Evolutionary conservation across 2,113 vertebrate genomes (phyloP).

Genomic region (Xiphorhynchus elegans): DNA sequence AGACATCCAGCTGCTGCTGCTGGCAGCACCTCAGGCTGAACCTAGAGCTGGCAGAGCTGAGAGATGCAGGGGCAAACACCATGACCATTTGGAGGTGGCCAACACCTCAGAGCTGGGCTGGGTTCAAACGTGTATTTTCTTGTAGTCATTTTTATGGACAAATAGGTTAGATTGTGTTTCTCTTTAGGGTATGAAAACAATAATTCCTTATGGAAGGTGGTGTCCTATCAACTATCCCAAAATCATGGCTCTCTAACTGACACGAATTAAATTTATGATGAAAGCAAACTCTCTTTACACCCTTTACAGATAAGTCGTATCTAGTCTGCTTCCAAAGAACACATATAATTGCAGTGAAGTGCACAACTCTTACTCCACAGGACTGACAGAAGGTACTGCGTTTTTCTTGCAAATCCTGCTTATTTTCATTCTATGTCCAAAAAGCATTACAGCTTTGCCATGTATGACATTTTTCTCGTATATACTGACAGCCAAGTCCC

Average conservation of each 20-base stretch:
- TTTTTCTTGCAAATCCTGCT: background rate
- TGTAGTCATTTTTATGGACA: fast-evolving
- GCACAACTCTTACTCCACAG: background rate
- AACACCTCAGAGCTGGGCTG: fast-evolving
- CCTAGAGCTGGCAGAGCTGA: background rate
- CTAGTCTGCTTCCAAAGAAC: background rate
- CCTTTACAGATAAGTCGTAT: background rate
- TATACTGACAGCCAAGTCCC: background rate
- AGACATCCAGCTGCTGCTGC: background rate
- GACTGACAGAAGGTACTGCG: background rate
- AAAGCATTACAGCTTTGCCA: background rate
- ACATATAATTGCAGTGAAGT: background rate
- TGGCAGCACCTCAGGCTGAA: fast-evolving
- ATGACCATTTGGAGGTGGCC: background rate
- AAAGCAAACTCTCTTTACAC: background rate
- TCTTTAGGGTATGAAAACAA: background rate
- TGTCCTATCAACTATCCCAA: background rate
- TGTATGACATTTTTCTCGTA: conserved; percentile 36
- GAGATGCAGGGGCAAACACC: fast-evolving
- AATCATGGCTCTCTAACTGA: background rate
- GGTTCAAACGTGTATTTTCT: background rate
- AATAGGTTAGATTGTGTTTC: background rate
- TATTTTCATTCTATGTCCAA: background rate
- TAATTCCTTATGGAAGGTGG: background rate
- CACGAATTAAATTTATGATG: background rate